Evolutionary conservation across 2,888 invertebrate species (phyloP).

Genomic region (Oscheius onirici): DNA sequence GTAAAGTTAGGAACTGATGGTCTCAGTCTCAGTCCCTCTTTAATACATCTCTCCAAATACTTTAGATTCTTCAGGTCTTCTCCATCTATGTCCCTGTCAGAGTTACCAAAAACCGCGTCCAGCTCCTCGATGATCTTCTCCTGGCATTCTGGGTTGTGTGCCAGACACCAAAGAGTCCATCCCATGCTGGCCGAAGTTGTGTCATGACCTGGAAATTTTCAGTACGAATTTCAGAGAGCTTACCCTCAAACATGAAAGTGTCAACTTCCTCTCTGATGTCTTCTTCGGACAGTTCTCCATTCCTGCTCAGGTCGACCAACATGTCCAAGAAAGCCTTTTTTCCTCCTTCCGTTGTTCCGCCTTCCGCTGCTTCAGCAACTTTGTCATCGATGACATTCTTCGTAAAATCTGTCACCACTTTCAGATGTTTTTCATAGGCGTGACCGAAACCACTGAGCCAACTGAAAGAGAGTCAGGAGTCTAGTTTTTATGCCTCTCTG

Average conservation of each 20-base stretch:
- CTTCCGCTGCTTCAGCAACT: conserved; percentile 11
- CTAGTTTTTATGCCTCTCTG: too few relatives aligned
- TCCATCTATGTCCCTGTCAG: conserved; percentile 69
- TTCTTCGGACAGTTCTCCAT: conserved; percentile 68
- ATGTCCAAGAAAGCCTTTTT: conserved; percentile 73
- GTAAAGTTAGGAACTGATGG: conserved; percentile 59
- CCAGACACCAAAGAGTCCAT: conserved; percentile 73
- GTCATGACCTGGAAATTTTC: conserved; percentile 72
- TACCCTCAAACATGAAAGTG: conserved; percentile 74
- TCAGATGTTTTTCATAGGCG: conserved; percentile 53
- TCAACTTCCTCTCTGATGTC: conserved; percentile 75
- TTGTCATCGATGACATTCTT: conserved; percentile 50
- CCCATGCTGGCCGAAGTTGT: conserved; percentile 74
- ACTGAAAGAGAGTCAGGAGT: background rate
- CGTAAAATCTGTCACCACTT: conserved; percentile 65
- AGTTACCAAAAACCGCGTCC: conserved; percentile 62
- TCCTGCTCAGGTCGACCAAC: conserved; percentile 64
- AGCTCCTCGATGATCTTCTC: conserved; percentile 70
- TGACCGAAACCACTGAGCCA: conserved; percentile 74
- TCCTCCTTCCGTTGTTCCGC: background rate
- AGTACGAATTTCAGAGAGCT: conserved; percentile 57
- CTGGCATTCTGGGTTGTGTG: conserved; percentile 72
- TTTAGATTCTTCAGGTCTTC: conserved; percentile 60
- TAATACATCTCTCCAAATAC: conserved; percentile 59
- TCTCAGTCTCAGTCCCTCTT: conserved; percentile 58